Conservation (phyloP, 2,888 invertebrate species). For the Melipona bicolor region DNA sequence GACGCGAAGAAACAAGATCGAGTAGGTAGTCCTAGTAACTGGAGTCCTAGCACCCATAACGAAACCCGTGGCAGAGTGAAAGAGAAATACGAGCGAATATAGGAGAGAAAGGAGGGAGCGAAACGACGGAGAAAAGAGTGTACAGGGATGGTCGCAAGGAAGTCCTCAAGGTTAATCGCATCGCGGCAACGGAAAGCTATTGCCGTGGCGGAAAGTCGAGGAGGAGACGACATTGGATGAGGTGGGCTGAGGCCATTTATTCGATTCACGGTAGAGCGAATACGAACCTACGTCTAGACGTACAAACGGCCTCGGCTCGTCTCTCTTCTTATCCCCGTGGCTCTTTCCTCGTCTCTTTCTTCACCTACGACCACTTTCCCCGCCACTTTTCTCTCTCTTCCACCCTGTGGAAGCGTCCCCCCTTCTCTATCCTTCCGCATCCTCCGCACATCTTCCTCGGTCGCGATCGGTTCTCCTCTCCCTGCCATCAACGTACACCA, state of each 20-base stretch:
- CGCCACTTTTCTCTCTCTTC: neutral
- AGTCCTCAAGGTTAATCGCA: conserved; percentile 74
- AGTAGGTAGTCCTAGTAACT: conserved; percentile 57
- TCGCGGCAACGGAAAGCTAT: conserved; percentile 69
- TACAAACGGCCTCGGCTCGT: conserved; percentile 57
- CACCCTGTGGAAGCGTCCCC: too few relatives aligned
- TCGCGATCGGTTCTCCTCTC: conserved; percentile 36
- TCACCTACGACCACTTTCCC: conserved; percentile 1
- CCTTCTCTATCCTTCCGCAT: neutral
- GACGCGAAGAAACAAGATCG: conserved; percentile 45
- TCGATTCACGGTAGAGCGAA: conserved; percentile 72
- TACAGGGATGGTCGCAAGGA: conserved; percentile 50
- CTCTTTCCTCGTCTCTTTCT: conserved; percentile 6
- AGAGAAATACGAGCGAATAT: neutral
- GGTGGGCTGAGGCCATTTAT: conserved; percentile 67
- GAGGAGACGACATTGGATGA: conserved; percentile 56
- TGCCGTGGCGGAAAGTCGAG: conserved; percentile 63
- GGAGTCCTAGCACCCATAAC: conserved; percentile 44
- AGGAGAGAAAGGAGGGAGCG: too few relatives aligned
- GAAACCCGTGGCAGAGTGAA: conserved; percentile 13
- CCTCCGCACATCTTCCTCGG: neutral
- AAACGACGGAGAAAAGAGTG: too few relatives aligned
- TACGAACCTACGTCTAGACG: conserved; percentile 72
- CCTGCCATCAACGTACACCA: conserved; percentile 17
- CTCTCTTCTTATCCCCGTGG: conserved; percentile 45